Percentiles rank a stretch among this genome's conserved stretches.
Evolutionary conservation across 2,888 invertebrate genomes (phyloP).

Genomic region (Lordiphosa andalusiaca): DNA sequence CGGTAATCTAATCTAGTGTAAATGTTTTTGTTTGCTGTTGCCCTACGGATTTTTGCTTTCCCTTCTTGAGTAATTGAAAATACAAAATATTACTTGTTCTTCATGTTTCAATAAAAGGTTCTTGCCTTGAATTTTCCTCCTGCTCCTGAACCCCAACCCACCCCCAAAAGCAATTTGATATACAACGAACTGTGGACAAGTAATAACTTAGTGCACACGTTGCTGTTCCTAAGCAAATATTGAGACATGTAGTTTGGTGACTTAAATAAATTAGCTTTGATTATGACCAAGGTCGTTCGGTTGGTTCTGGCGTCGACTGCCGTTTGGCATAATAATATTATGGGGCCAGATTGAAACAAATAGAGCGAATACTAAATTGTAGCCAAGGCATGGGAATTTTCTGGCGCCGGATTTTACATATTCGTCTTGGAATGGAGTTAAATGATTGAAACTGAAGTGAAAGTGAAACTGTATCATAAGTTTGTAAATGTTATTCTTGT

Average conservation of each 20-base stretch:
- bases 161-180: slow-evolving; percentile 5
- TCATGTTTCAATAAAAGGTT: slow-evolving; percentile 2
- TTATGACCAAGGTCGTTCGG: slow-evolving; percentile 53
- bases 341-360: slow-evolving; percentile 55
- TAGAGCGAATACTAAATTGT: slow-evolving; percentile 55
- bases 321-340: slow-evolving; percentile 33
- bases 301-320: slow-evolving; percentile 13
- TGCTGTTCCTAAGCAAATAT: slow-evolving; percentile 47
- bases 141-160: too few species aligned
- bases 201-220: slow-evolving; percentile 45
- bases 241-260: slow-evolving; percentile 53
- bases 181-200: slow-evolving; percentile 32
- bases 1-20: too few species aligned
- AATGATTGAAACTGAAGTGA: too few species aligned
- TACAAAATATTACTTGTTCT: too few species aligned
- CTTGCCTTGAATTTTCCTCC: slow-evolving; percentile 1
- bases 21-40: too few species aligned
- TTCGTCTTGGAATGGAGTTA: too few species aligned
- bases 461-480: too few species aligned
- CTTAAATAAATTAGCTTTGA: slow-evolving; percentile 71
- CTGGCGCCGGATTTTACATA: not conserved
- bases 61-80: too few species aligned
- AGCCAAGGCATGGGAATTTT: not conserved
- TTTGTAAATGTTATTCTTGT: too few species aligned
- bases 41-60: too few species aligned